phyloP scores from a whole-genome alignment of 2,888 invertebrate genomes.

The Limulus polyphemus region DNA sequence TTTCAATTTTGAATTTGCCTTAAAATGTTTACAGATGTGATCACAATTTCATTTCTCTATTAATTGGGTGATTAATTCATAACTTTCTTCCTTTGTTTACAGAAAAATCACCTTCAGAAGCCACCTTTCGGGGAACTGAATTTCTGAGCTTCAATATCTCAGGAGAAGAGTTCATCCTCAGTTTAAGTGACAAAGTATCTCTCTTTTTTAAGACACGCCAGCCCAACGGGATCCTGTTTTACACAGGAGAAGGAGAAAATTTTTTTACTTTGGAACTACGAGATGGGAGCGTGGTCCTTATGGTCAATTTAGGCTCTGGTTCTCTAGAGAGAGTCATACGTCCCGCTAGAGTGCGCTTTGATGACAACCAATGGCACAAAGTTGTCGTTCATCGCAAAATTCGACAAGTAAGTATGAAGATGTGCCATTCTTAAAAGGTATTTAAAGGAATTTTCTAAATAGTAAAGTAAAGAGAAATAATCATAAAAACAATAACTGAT shows the following conservation, averaged over 20 bases:
- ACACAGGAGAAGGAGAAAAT: conserved; percentile 55
- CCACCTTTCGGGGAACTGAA: conserved; percentile 80
- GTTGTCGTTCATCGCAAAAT: conserved; percentile 76
- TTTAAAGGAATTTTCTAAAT: too few species aligned
- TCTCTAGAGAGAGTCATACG: conserved; percentile 49
- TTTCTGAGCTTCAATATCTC: conserved; percentile 82
- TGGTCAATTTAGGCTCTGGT: conserved; percentile 64
- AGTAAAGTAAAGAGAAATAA: too few species aligned
- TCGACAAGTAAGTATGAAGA: conserved; percentile 56
- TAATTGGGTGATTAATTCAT: too few species aligned
- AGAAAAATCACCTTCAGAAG: conserved; percentile 89
- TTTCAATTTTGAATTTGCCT: too few species aligned
- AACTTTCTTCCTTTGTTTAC: conserved; percentile 33
- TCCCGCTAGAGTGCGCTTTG: conserved; percentile 75
- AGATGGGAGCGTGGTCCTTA: conserved; percentile 74
- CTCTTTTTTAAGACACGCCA: conserved; percentile 85
- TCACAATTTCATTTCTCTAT: too few species aligned
- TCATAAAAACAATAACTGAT: too few species aligned
- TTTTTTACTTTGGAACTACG: conserved; percentile 76
- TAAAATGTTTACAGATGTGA: too few species aligned
- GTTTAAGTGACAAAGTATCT: conserved; percentile 78
- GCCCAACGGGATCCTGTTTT: conserved; percentile 79
- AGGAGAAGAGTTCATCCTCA: conserved; percentile 68
- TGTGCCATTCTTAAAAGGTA: too few species aligned
- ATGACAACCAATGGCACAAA: conserved; percentile 94